phyloP scores from a whole-genome alignment of 2,797 vertebrate species.

The Ciconia nigra region DNA sequence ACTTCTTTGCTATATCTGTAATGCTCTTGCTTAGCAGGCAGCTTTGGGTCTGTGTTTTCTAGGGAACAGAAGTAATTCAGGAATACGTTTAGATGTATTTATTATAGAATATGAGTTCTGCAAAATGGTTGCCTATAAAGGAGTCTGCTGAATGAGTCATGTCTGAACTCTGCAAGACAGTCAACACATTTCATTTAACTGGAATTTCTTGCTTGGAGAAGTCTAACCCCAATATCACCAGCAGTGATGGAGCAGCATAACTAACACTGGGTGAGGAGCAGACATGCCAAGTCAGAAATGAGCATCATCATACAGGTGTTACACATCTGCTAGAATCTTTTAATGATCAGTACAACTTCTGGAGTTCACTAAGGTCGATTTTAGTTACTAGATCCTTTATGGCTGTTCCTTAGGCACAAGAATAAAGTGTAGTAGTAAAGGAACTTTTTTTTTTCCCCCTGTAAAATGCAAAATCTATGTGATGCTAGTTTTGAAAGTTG shows the following conservation, averaged over 20 bases:
- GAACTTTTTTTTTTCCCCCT: background rate
- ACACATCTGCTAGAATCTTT: background rate
- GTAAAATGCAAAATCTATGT: background rate
- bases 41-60: background rate
- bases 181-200: background rate
- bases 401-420: background rate
- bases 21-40: background rate
- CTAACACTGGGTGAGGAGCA: background rate
- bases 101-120: background rate
- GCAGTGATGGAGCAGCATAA: background rate
- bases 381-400: background rate
- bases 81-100: background rate
- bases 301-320: background rate
- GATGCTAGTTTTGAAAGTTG: background rate
- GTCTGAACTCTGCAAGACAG: background rate
- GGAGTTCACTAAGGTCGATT: background rate
- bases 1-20: background rate
- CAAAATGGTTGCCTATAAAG: background rate
- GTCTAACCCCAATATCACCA: background rate
- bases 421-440: background rate
- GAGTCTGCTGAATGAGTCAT: background rate
- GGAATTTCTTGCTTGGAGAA: background rate
- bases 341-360: background rate
- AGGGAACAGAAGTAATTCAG: background rate
- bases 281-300: background rate